phyloP scores from a whole-genome alignment of 2,797 vertebrate genomes.

The Phoxinus dragarum region DNA sequence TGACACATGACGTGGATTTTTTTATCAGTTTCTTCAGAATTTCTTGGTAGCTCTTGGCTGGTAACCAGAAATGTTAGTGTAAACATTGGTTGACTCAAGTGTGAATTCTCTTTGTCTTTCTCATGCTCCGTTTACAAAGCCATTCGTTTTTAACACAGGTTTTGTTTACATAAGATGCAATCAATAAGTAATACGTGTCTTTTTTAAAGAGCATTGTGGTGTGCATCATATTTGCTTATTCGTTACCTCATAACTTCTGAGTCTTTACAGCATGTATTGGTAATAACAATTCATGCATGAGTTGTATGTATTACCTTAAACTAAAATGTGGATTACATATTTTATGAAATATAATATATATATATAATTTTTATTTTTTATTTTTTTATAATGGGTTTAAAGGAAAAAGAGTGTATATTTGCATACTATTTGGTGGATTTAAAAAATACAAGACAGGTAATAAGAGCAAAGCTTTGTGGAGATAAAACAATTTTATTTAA shows the following conservation, averaged over 20 bases:
- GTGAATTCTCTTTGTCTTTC: not conserved
- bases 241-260: not conserved
- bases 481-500: not conserved
- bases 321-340: too few species aligned
- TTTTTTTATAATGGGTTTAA: not conserved
- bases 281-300: too few species aligned
- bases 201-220: too few species aligned
- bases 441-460: too few species aligned
- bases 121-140: not conserved
- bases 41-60: not conserved
- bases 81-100: not conserved
- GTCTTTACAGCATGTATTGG: not conserved
- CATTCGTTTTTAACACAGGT: not conserved
- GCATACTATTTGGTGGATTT: not conserved
- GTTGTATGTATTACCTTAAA: too few species aligned
- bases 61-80: not conserved
- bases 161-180: not conserved
- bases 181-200: too few species aligned
- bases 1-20: not conserved
- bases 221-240: too few species aligned
- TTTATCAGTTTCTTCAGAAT: conserved; percentile 5
- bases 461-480: not conserved
- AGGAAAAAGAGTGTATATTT: not conserved
- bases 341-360: too few species aligned
- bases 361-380: too few species aligned